Conservation (phyloP, 2,888 invertebrate genomes). For the Calameuta idolon region DNA sequence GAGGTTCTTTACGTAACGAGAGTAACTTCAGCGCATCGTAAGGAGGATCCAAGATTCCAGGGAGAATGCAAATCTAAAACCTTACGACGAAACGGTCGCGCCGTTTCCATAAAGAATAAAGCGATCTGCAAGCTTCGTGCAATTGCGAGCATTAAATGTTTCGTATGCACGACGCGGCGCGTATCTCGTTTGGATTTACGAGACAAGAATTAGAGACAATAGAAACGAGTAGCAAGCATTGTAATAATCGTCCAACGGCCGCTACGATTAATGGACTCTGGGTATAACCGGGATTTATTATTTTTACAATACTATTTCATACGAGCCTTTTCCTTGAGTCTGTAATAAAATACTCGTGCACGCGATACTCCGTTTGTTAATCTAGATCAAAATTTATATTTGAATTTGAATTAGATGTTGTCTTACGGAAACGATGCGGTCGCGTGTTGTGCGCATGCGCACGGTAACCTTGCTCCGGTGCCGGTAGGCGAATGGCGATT, state of each 20-base stretch:
- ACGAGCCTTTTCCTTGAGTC: not conserved
- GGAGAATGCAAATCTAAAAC: not conserved
- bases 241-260: not conserved
- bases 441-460: not conserved
- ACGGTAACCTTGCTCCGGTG: not conserved
- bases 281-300: not conserved
- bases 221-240: slow-evolving; percentile 36
- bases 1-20: not conserved
- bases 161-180: slow-evolving; percentile 19
- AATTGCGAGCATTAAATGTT: not conserved
- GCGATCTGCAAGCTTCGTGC: not conserved
- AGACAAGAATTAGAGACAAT: slow-evolving; percentile 51
- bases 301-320: not conserved
- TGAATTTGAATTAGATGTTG: no score
- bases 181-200: slow-evolving; percentile 39
- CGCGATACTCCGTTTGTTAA: not conserved
- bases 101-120: not conserved
- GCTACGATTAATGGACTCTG: slow-evolving; percentile 31
- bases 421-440: not conserved
- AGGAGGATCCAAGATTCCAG: not conserved
- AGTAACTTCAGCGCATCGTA: not conserved
- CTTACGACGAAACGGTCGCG: not conserved
- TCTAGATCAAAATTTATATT: not conserved
- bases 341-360: not conserved
- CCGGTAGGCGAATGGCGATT: not conserved